Conservation (phyloP, 2,888 invertebrate genomes). For the Cantharis lateralis region DNA sequence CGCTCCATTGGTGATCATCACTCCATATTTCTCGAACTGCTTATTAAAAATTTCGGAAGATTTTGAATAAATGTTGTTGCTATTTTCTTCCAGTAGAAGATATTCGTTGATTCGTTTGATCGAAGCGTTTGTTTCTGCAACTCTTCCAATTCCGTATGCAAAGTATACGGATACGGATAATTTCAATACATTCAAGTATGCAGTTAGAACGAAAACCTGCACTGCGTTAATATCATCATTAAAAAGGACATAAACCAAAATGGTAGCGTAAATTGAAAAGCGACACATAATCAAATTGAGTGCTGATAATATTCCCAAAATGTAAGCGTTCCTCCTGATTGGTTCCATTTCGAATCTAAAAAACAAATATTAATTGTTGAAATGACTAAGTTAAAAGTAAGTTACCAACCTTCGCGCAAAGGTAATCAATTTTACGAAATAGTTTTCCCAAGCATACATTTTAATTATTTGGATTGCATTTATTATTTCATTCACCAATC, state of each 20-base stretch:
- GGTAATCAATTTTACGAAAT: slow-evolving; percentile 75
- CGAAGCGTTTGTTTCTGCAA: slow-evolving; percentile 67
- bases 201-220: slow-evolving; percentile 72
- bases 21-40: not conserved
- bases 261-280: slow-evolving; percentile 71
- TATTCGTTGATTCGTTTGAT: slow-evolving; percentile 63
- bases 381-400: not conserved
- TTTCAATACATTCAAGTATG: slow-evolving; percentile 74
- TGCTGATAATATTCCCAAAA: slow-evolving; percentile 60
- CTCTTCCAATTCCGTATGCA: slow-evolving; percentile 67
- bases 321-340: slow-evolving; percentile 56
- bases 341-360: slow-evolving; percentile 55
- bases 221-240: slow-evolving; percentile 69
- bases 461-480: slow-evolving; percentile 85
- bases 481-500: slow-evolving; percentile 88
- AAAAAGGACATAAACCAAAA: slow-evolving; percentile 64
- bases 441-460: slow-evolving; percentile 52
- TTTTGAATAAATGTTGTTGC: not conserved
- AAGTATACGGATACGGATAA: slow-evolving; percentile 76
- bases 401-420: slow-evolving; percentile 70
- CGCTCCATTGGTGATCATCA: not conserved
- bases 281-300: slow-evolving; percentile 72
- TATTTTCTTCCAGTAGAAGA: slow-evolving; percentile 62
- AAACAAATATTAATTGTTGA: not conserved
- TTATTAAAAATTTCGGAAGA: not conserved